phyloP scores from a whole-genome alignment of 2,888 invertebrate genomes.

The Bellardia bayeri region DNA sequence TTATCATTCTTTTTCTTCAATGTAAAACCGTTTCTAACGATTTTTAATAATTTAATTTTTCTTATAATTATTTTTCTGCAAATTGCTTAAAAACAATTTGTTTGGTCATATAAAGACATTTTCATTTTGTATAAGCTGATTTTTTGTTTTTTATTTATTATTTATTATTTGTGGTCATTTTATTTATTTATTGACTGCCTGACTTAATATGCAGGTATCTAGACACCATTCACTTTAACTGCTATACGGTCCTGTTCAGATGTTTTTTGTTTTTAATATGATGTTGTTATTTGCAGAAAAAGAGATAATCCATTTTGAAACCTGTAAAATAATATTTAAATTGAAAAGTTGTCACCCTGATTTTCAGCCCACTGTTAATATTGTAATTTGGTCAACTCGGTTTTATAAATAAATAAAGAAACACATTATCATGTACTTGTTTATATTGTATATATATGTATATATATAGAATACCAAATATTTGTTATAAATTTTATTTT shows the following conservation, averaged over 20 bases:
- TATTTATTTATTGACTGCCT: slow-evolving; percentile 25
- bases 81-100: slow-evolving; percentile 27
- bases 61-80: neutral
- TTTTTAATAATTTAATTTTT: slow-evolving; percentile 10
- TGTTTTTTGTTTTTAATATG: slow-evolving; percentile 27
- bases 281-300: slow-evolving; percentile 27
- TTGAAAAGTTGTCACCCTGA: slow-evolving; percentile 73
- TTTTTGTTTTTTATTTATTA: neutral
- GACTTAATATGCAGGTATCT: slow-evolving; percentile 20
- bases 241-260: slow-evolving; percentile 23
- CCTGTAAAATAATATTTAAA: slow-evolving; percentile 68
- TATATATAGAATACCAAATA: slow-evolving; percentile 24
- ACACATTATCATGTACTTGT: slow-evolving; percentile 31
- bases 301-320: slow-evolving; percentile 69
- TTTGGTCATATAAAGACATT: slow-evolving; percentile 55
- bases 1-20: neutral
- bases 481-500: slow-evolving; percentile 30
- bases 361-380: slow-evolving; percentile 65
- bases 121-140: slow-evolving; percentile 50
- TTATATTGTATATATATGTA: neutral
- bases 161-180: slow-evolving; percentile 36
- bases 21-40: slow-evolving; percentile 10
- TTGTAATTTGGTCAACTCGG: slow-evolving; percentile 52
- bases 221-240: slow-evolving; percentile 56
- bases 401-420: slow-evolving; percentile 16